Conservation (phyloP, 1,140 invertebrate species). For the Probaryconus sp. region DNA sequence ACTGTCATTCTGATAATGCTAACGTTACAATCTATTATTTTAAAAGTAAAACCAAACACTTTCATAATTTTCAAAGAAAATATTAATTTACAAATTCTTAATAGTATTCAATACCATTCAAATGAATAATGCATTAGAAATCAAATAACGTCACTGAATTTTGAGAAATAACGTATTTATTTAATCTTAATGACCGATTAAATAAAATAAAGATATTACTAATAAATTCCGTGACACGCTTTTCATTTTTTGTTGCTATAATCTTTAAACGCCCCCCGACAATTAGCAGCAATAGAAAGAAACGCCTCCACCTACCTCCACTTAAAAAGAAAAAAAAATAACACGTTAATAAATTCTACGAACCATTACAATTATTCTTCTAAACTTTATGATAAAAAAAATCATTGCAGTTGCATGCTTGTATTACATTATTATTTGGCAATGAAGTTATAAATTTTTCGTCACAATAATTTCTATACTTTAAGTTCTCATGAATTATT, state of each 20-base stretch:
- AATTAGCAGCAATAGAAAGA: not conserved
- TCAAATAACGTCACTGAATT: no score
- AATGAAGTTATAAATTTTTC: constrained; percentile 25
- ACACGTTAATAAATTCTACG: not conserved
- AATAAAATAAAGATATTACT: no score
- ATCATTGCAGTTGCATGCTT: constrained; percentile 19
- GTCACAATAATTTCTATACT: not conserved
- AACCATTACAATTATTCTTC: constrained; percentile 10
- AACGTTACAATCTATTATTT: no score
- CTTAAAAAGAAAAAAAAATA: constrained; percentile 1
- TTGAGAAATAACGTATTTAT: no score
- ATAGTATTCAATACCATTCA: no score
- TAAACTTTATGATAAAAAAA: constrained; percentile 5
- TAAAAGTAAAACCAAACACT: no score
- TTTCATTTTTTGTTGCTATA: not conserved
- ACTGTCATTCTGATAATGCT: no score
- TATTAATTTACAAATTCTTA: no score
- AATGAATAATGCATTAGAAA: no score
- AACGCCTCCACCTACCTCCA: not conserved
- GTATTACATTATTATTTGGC: constrained; percentile 13
- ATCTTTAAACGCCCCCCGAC: constrained; percentile 9
- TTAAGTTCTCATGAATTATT: constrained; percentile 17
- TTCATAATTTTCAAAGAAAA: no score
- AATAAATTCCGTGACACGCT: no score
- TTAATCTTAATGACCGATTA: no score